Evolutionary conservation across 2,797 vertebrate species (phyloP), one percentile per base, ranked within the genome.

Genomic region (Novumbra hubbsi): DNA sequence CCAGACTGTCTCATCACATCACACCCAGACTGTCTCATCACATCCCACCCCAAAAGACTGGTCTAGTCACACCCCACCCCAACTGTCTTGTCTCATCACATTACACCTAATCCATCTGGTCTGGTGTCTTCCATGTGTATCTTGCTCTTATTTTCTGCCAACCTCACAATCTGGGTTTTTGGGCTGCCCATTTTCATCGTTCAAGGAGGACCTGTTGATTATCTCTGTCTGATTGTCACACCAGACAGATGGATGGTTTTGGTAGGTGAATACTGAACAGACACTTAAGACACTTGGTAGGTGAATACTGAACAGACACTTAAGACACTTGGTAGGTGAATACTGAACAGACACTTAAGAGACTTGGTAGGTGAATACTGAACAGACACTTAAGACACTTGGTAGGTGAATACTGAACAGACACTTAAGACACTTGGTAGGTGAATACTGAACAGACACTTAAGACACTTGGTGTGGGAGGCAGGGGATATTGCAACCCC

Each of bases 141-240:
- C 80, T 86, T 73, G 62, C 64, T 55, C 68, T 88, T 82, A 88
- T 86, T 89, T 89, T 88, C 80, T 82, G 78, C n/a, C 67, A 3
- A 86, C 76, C 85, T 83, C 76, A 52, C 85, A 88, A 81, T 86
- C 81, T 79, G 52, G 7, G 52, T 21, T 52, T 55, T 70, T 65
- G 60, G 65, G 7, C 21, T 21, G 17, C 52, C 67, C 67, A 28
- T 64, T 72, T 64, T 60, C 73, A 81, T 68, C 28, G 83, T 79
- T 80, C 80, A 85, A 79, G 81, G 82, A 83, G 79, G 19, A 49
- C 68, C 77, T 72, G 80, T 85, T 50, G 80, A 88, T 88, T 83
- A 77, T 38, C 74, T 78, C 69, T 60, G 34, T 81, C 83, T 86
- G 85, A 88, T 86, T 89, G 85, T 73, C n/a, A 79, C 24, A 70